A percentile compares a stretch with the other conserved stretches of the same genome.
Conservation (phyloP, 2,113 vertebrate genomes). For the Xenopus tropicalis region DNA sequence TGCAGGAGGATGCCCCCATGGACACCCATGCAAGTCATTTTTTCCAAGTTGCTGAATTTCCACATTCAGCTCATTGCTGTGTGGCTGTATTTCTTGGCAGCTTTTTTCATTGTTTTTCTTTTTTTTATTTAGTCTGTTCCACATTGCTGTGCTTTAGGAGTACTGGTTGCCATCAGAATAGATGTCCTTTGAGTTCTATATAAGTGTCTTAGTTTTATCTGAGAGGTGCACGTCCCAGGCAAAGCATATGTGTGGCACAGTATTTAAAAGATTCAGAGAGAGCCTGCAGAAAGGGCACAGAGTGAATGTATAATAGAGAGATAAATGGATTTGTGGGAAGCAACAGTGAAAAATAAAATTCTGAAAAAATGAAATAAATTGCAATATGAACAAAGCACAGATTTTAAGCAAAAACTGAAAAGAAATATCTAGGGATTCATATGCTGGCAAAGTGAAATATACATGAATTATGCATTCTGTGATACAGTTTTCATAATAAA, state of each 20-base stretch:
- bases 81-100: too few relatives aligned
- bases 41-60: too few relatives aligned
- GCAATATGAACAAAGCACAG: slow-evolving; percentile 12
- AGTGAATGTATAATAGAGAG: slow-evolving; percentile 24
- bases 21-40: too few relatives aligned
- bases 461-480: neutral
- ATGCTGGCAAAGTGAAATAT: neutral
- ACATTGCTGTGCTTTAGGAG: too few relatives aligned
- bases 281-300: slow-evolving; percentile 8
- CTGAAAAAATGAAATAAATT: slow-evolving; percentile 20
- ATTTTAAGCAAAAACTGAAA: slow-evolving; percentile 12
- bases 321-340: slow-evolving; percentile 34
- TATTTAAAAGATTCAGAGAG: slow-evolving; percentile 24
- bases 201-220: neutral
- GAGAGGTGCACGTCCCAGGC: slow-evolving; percentile 2
- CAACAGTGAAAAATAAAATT: slow-evolving; percentile 15
- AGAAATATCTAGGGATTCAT: slow-evolving; percentile 16
- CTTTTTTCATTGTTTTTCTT: too few relatives aligned
- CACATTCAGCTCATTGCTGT: too few relatives aligned
- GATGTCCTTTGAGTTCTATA: neutral
- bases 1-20: too few relatives aligned
- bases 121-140: too few relatives aligned
- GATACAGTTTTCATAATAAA: neutral
- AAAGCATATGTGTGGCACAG: slow-evolving; percentile 1
- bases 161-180: neutral